These are phyloP conservation scores for Thalassophryne amazonica DNA, from an alignment of 2,797 vertebrate genomes.

Conservation along the genomic window DNA sequence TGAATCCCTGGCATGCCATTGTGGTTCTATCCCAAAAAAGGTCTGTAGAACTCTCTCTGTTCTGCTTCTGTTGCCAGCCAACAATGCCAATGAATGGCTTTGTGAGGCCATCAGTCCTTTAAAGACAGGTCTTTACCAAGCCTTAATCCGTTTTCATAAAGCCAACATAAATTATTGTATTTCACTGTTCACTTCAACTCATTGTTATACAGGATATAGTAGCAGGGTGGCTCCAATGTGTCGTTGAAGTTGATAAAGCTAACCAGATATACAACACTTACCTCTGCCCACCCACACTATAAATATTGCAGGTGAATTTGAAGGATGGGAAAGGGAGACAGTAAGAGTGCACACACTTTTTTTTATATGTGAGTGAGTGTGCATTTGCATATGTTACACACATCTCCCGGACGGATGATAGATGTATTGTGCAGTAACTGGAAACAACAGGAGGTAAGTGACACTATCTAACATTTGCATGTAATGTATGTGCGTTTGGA, in stretches of 20 bases:
- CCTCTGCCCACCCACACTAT: conserved; percentile 38
- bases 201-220: conserved; percentile 43
- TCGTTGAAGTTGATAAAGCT: conserved; percentile 55
- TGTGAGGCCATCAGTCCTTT: conserved; percentile 54
- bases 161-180: conserved; percentile 43
- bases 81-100: conserved; percentile 54
- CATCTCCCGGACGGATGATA: conserved; percentile 31
- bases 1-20: conserved; percentile 21
- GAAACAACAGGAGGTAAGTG: conserved; percentile 35
- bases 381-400: background rate
- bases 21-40: conserved; percentile 37
- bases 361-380: background rate
- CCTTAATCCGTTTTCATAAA: conserved; percentile 45
- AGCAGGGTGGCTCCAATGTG: conserved; percentile 31
- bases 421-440: conserved; percentile 27
- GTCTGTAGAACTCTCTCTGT: conserved; percentile 31
- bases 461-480: conserved; percentile 48
- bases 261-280: conserved; percentile 54
- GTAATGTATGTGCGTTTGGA: conserved; percentile 38
- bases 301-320: conserved; percentile 30
- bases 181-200: conserved; percentile 54
- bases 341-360: conserved; percentile 12
- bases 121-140: conserved; percentile 55
- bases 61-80: conserved; percentile 37
- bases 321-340: conserved; percentile 1